These are phyloP conservation scores for Pleuronectes platessa DNA, from an alignment of 2,113 vertebrate genomes.

Conservation along the genomic window DNA sequence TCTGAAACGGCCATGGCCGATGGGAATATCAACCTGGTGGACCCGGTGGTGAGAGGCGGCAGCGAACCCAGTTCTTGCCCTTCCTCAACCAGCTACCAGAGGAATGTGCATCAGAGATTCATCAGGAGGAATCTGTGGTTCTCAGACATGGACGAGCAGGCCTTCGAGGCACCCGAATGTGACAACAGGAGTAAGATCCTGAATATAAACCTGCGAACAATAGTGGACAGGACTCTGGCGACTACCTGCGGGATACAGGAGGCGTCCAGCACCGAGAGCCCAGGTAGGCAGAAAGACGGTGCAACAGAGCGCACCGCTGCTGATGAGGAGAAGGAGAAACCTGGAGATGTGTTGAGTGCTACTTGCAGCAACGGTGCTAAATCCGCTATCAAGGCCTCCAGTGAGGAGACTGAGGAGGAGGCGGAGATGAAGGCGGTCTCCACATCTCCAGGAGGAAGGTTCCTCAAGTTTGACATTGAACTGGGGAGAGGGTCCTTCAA, in stretches of 20 bases:
- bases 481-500: slow-evolving; percentile 96
- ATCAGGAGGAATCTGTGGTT: slow-evolving; percentile 91
- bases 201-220: slow-evolving; percentile 75
- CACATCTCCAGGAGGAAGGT: slow-evolving; percentile 92
- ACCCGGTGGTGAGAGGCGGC: slow-evolving; percentile 74
- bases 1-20: slow-evolving; percentile 58
- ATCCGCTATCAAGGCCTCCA: slow-evolving; percentile 75
- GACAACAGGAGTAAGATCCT: slow-evolving; percentile 68
- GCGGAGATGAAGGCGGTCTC: slow-evolving; percentile 95
- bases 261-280: slow-evolving; percentile 70
- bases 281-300: slow-evolving; percentile 63
- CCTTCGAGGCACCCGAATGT: slow-evolving; percentile 85
- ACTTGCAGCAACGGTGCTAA: slow-evolving; percentile 73
- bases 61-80: slow-evolving; percentile 72
- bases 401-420: slow-evolving; percentile 90
- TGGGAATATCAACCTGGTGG: slow-evolving; percentile 62
- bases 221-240: slow-evolving; percentile 77
- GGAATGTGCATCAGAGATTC: slow-evolving; percentile 87
- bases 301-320: slow-evolving; percentile 69
- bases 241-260: slow-evolving; percentile 67
- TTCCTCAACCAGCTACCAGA: slow-evolving; percentile 70
- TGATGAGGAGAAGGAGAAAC: slow-evolving; percentile 80
- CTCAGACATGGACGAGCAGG: slow-evolving; percentile 88
- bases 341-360: slow-evolving; percentile 56
- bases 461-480: slow-evolving; percentile 97